Evolutionary conservation across 92 coral and sea anemone species (phyloP).

Genomic region (Zoanthus gigantus): DNA sequence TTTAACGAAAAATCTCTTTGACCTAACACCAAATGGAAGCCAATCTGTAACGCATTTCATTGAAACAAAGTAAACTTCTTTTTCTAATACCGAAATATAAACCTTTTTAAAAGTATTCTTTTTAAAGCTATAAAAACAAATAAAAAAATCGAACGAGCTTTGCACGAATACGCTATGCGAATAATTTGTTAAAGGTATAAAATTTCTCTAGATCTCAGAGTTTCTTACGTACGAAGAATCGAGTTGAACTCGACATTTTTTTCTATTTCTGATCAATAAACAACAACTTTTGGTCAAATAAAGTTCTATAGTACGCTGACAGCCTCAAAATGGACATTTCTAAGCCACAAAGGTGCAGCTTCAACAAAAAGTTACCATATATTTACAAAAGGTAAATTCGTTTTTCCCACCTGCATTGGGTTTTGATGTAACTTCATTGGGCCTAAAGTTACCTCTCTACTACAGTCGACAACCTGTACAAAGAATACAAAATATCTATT

Average conservation of each 20-base stretch:
- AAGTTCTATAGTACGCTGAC: neutral
- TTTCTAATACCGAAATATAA: constrained; percentile 5
- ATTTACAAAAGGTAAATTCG: constrained; percentile 53
- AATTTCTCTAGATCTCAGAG: constrained; percentile 29
- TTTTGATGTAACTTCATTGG: constrained; percentile 98
- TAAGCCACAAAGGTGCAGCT: constrained; percentile 49
- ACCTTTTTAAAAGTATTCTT: constrained; percentile 9
- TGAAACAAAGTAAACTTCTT: constrained; percentile 27
- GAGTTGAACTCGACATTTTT: constrained; percentile 5
- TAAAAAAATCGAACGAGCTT: neutral
- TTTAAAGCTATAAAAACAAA: neutral
- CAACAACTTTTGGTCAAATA: neutral
- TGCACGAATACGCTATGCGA: constrained; percentile 7
- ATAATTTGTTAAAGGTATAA: neutral
- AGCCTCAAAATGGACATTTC: constrained; percentile 17
- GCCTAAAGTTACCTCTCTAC: constrained; percentile 87
- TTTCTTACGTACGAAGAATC: constrained; percentile 20
- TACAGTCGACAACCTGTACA: constrained; percentile 75
- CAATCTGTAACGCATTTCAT: constrained; percentile 20
- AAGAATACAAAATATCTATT: constrained; percentile 31
- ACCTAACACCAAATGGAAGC: constrained; percentile 31
- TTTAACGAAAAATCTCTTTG: constrained; percentile 36
- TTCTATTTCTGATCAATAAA: constrained; percentile 8
- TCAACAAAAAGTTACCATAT: constrained; percentile 61
- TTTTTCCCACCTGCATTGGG: constrained; percentile 91